These are phyloP conservation scores for Nyctereutes procyonoides DNA, from an alignment of 2,113 vertebrate species.

Conservation along the genomic window DNA sequence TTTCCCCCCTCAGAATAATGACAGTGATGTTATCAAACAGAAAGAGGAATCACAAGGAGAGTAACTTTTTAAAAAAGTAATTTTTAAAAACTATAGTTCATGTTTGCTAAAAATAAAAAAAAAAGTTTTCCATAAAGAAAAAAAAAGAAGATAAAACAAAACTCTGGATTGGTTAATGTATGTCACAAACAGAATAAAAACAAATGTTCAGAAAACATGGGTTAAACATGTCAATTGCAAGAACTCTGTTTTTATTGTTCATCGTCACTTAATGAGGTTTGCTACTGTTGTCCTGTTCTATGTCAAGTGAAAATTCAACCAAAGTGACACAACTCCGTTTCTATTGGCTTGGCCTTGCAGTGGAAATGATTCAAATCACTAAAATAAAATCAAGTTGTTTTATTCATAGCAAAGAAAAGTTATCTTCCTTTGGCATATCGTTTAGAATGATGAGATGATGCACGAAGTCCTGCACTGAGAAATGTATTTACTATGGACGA, in stretches of 20 bases:
- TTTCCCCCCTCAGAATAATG: background rate
- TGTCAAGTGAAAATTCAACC: background rate
- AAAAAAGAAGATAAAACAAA: background rate
- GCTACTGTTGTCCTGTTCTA: background rate
- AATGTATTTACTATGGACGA: conserved; percentile 64
- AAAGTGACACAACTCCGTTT: background rate
- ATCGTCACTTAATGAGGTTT: background rate
- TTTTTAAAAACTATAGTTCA: background rate
- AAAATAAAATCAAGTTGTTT: conserved; percentile 61
- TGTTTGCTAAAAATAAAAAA: background rate
- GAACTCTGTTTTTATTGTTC: background rate
- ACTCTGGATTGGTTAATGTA: background rate
- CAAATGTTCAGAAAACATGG: background rate
- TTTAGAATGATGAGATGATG: conserved; percentile 44
- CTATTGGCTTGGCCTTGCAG: background rate
- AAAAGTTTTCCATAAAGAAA: background rate
- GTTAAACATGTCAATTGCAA: background rate
- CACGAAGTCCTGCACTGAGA: conserved; percentile 37
- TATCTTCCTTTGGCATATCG: conserved; percentile 51
- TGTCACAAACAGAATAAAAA: background rate
- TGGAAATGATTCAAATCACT: conserved; percentile 52
- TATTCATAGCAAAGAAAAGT: conserved; percentile 50
- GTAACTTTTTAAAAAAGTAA: background rate
- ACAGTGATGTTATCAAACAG: background rate
- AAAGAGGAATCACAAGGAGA: background rate